A percentile compares a stretch with the other conserved stretches of the same genome.
Conservation (phyloP, 92 coral and sea anemone species). For the Parazoanthus darwini region DNA sequence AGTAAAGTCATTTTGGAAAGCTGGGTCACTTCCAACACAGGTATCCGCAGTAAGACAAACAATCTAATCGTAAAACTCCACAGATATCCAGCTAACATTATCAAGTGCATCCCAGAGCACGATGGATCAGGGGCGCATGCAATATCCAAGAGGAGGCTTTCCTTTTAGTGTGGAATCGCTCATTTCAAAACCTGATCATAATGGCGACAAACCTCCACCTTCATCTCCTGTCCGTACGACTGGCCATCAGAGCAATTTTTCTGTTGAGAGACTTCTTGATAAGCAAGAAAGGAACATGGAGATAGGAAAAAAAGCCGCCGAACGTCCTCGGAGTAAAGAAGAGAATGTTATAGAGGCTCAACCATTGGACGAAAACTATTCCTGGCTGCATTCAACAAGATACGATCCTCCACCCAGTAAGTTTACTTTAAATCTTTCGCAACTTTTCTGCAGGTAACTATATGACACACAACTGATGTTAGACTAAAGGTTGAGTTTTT, state of each 20-base stretch:
- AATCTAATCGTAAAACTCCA: background rate
- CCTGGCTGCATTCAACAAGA: slow-evolving; percentile 93
- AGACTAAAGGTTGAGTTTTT: background rate
- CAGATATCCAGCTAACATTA: slow-evolving; percentile 4
- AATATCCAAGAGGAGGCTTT: slow-evolving; percentile 48
- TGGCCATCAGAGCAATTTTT: slow-evolving; percentile 83
- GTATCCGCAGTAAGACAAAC: slow-evolving; percentile 30
- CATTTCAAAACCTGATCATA: slow-evolving; percentile 81
- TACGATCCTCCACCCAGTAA: slow-evolving; percentile 97
- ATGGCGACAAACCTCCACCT: slow-evolving; percentile 58
- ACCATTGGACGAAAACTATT: slow-evolving; percentile 66
- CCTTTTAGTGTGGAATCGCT: slow-evolving; percentile 97
- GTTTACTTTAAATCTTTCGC: slow-evolving; percentile 44
- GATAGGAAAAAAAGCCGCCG: slow-evolving; percentile 43
- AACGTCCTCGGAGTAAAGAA: slow-evolving; percentile 50
- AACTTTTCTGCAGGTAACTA: slow-evolving; percentile 1
- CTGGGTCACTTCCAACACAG: slow-evolving; percentile 22
- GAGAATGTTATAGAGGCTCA: slow-evolving; percentile 51
- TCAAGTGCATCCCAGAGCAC: background rate
- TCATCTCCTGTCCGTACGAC: slow-evolving; percentile 59
- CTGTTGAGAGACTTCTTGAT: slow-evolving; percentile 94
- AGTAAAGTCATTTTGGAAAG: slow-evolving; percentile 40
- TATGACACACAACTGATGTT: slow-evolving; percentile 3
- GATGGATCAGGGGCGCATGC: slow-evolving; percentile 24
- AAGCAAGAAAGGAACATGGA: slow-evolving; percentile 75